Percentiles rank a stretch among this genome's conserved stretches.
Conservation (phyloP, 2,797 vertebrate species). For the Melanotaenia boesemani region DNA sequence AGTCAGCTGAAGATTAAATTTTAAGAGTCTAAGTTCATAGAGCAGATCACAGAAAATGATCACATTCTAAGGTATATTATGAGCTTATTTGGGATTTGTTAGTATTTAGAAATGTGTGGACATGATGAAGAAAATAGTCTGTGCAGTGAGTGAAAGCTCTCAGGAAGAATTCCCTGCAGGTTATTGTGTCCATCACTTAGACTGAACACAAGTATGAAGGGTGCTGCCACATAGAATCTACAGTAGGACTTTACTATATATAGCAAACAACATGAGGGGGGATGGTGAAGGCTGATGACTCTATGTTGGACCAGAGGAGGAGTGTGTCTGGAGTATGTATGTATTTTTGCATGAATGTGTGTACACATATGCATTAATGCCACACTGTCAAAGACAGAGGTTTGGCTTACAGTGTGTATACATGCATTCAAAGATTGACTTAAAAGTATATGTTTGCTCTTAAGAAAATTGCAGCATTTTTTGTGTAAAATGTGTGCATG, state of each 20-base stretch:
- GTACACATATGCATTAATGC: constrained; percentile 4
- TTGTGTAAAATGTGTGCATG: constrained; percentile 7
- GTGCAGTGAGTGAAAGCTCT: constrained; percentile 7
- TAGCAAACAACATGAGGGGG: constrained; percentile 58
- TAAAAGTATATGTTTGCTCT: neutral
- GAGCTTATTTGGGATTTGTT: neutral
- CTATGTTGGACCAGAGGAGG: constrained; percentile 51
- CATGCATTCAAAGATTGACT: neutral
- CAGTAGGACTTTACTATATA: constrained; percentile 67
- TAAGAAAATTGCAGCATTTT: neutral
- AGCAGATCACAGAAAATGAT: neutral
- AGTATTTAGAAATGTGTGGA: neutral
- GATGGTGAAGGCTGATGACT: constrained; percentile 46
- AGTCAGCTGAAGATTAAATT: neutral
- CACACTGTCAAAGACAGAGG: neutral
- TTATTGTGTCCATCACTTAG: constrained; percentile 34
- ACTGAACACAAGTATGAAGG: constrained; percentile 46
- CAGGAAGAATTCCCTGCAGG: constrained; percentile 31
- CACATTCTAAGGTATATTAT: neutral
- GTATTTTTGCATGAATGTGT: constrained; percentile 3
- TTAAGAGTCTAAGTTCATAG: neutral
- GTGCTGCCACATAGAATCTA: constrained; percentile 58
- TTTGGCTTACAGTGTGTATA: neutral
- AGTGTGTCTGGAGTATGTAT: constrained; percentile 11
- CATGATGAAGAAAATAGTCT: neutral